Evolutionary conservation across 2,113 vertebrate species (phyloP), one percentile per base, ranked within the genome.

Genomic region (Himantopus leucocephalus): DNA sequence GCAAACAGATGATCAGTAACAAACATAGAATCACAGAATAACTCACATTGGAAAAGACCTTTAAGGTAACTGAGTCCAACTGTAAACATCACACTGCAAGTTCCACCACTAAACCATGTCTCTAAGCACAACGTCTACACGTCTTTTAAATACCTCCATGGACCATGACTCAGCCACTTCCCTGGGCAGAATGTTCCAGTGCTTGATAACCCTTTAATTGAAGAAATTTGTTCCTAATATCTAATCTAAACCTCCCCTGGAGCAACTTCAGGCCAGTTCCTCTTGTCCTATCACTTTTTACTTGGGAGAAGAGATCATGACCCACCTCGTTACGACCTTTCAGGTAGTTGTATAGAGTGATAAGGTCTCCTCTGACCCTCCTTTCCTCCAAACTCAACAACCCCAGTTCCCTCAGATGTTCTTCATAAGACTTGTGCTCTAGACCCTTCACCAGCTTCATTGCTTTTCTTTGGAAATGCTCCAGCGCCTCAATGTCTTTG

Each of bases 1-100:
- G 24, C 80, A 97, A 92, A 90, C 14, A 92, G 43, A 88, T 93
- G 35, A 94, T 89, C 63, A 68, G n/a, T 85, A 79, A 76, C 94
- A 93, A 96, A 90, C 78, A 63, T 10, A 70, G 16, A 56, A 50
- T 78, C 47, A n/a, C 30, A 26, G 29, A n/a, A 76, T 35, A 2
- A 34, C 47, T 90, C 39, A 32, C 6, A 3, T 22, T 45, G 8
- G 48, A 93, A 90, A 85, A 30, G 5, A 50, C 5, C 55, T 10
- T 63, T 68, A 73, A 62, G n/a, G 60, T 6, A 11, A 34, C 19
- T 0, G 0, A 27, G 8, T n/a, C 11, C 18, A 80, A 58, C 14
- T 2, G 2, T 22, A 20, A 72, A 48, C 14, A 4, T 22, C 35
- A 16, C 30, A 60, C 30, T 55, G 12, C 17, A 8, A 78, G 37